Evolutionary conservation across 2,113 vertebrate species (phyloP), one percentile per base, ranked within the genome.

Genomic region (Pterophyllum scalare): DNA sequence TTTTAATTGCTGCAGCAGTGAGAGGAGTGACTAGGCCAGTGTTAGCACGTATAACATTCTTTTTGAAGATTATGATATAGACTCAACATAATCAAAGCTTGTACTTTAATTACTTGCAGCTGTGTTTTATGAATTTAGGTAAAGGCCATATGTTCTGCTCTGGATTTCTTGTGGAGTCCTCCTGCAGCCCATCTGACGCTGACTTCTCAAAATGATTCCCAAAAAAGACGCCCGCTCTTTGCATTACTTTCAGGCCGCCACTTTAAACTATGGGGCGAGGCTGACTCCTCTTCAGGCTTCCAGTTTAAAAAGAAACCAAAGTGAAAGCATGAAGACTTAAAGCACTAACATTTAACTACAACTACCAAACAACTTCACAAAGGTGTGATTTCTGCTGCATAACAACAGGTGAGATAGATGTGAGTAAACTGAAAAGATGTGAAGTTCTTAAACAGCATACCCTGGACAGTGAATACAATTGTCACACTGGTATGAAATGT

Each of bases 401-500:
- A 26, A 65, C 20, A 5, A 40, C 19, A 59, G 3, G 38, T 24
- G 46, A 46, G 26, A 28, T 10, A 46, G 26, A 28, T 10, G 7
- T 40, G 52, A 12, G 31, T 7, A 17, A 75, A 7, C 12, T 11
- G 9, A 6, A 8, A 24, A 70, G 56, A 14, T 28, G 28, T 11
- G 14, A 60, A 82, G 75, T 35, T 61, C 82, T 74, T 38, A 17
- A 38, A 77, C 59, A 72, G 49, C 40, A 10, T 4, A 5, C 5
- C 24, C 24, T 31, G 3, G 14, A 65, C 64, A 65, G 26, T 43
- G n/a, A 15, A n/a, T 26, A 17, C 22, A 72, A 20, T 35, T 61
- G 80, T 86, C 75, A 46, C 46, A 8, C 40, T 83, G 78, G 33
- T 78, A 6, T 43, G 52, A 84, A 72, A 83, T 56, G 75, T 74